Evolutionary conservation across 2,113 vertebrate genomes (phyloP).

Genomic region (Tricholaema leucomelas): DNA sequence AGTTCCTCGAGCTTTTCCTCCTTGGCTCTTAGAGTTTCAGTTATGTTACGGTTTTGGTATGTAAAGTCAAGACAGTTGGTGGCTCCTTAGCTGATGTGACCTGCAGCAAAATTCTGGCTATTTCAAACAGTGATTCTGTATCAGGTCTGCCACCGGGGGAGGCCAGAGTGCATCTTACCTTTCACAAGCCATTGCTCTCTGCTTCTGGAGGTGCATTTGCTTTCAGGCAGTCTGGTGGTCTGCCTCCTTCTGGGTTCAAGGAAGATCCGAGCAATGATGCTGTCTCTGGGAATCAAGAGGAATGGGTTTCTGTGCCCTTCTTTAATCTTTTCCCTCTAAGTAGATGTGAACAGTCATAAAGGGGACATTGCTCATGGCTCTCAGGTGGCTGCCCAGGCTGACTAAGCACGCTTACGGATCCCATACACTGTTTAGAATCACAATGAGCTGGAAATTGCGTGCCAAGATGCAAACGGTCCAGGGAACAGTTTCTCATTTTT

Average conservation of each 20-base stretch:
- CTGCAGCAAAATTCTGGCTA: neutral
- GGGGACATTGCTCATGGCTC: constrained; percentile 14
- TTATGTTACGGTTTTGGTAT: neutral
- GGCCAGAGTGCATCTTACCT: neutral
- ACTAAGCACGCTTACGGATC: constrained; percentile 36
- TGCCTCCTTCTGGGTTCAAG: neutral
- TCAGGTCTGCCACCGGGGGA: neutral
- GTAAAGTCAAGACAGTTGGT: neutral
- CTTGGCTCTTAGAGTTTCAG: neutral
- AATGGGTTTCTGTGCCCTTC: neutral
- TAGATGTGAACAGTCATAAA: constrained; percentile 32
- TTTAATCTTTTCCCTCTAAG: neutral
- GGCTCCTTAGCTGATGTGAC: neutral
- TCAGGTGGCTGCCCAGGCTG: constrained; percentile 58
- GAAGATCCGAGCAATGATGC: neutral
- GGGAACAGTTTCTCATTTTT: constrained; percentile 41
- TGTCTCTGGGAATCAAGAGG: neutral
- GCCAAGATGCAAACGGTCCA: constrained; percentile 22
- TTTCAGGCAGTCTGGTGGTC: neutral
- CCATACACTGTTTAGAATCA: constrained; percentile 32
- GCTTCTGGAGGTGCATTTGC: neutral
- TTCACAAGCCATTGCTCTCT: neutral
- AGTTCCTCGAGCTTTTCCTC: neutral
- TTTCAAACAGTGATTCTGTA: neutral
- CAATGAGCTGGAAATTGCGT: constrained; percentile 30